Evolutionary conservation across 1,140 invertebrate genomes (phyloP), one percentile per base, ranked within the genome.

Genomic region (Caenorhabditis inopinata): DNA sequence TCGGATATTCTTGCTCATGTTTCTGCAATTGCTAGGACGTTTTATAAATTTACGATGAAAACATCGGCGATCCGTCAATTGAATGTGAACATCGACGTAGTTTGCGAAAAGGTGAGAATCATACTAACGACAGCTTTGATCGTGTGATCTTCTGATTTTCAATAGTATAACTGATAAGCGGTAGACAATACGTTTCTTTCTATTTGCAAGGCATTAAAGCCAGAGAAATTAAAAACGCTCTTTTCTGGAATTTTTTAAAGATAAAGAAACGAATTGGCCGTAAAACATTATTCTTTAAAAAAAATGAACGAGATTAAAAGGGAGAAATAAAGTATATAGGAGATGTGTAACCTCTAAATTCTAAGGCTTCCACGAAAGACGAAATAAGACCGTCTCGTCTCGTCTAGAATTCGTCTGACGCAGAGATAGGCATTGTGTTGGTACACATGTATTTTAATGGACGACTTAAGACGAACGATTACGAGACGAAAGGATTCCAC

Each of bases 41-140:
- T 88, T 47, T 86, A 85, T 35, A 25, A 80, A 11, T 87, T 84
- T 79, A 74, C 83, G 1, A 42, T 58, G 11, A 87, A 87, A 77
- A 88, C 85, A 12, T 62, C 42, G 14, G 32, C 32, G 25, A 51
- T 18, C 7, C 77, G 82, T 25, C 27, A 47, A 12, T 29, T 73
- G 9, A 35, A 68, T 12, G 25, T 84, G 1, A 85, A 88, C 23
- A 68, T 87, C 14, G 82, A 88, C 27, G 77, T 88, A 7, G 78
- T 82, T 9, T 84, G 87, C 47, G 83, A 76, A 38, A 83, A 85
- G 82, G 83, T 82, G 45, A 58, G 38, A 5, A 21, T 45, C 42
- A n/a, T 18, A 58, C 42, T 18, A 53, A 58, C 11, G 11, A 21
- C 21, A 6, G 25, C 12, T 46, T 47, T 68, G 58, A 68, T 21